Base-by-base conservation (phyloP, 92 coral and sea anemone genomes). In the Phymanthus crucifer region DNA sequence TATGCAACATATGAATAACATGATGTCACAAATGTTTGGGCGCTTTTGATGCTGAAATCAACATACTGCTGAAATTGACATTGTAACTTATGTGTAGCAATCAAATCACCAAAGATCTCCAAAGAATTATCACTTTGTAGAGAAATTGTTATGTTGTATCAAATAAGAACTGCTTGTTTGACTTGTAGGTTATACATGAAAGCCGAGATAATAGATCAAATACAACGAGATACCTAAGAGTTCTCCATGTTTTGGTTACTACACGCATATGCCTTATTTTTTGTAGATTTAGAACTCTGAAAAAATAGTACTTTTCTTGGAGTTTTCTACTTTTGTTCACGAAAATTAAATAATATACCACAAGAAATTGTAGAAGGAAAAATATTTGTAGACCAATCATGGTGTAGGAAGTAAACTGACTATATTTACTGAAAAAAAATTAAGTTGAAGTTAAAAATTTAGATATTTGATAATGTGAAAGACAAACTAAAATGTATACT, bases 11-110 rank as follows among this genome's bases (percentile, higher is more conserved):
- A 88, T 88, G 92, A 77, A 84, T 54, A 46, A 80, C 21, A 90
- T 89, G 83, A 92, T 92, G 97, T 79, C 74, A 0, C 79, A 81
- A 61, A 84, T 92, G 26, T 92, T 92, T 73, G 94, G 94, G 19
- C 84, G 91, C 69, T 88, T 87, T 48, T 92, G n/a, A n/a, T n/a
- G n/a, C n/a, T n/a, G 66, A 73, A 61, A 21, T 73, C 35, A 2
- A 11, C 29, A 17, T 32, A 57, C 11, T 10, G 68, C 68, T 61
- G 64, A 3, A 54, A 1, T 54, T 54, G 21, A 21, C 8, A 54
- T 21, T 21, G n/a, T 21, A 43, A 9, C n/a, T 38, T 5, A 38
- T 38, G 45, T 38, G 10, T 38, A 5, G 16, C 16, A 43, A 38
- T 16, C 18, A 17, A 6, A 50, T 50, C 58, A 21, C 4, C n/a